Base-by-base conservation (phyloP, 2,888 invertebrate genomes). In the Mythimna albipuncta region DNA sequence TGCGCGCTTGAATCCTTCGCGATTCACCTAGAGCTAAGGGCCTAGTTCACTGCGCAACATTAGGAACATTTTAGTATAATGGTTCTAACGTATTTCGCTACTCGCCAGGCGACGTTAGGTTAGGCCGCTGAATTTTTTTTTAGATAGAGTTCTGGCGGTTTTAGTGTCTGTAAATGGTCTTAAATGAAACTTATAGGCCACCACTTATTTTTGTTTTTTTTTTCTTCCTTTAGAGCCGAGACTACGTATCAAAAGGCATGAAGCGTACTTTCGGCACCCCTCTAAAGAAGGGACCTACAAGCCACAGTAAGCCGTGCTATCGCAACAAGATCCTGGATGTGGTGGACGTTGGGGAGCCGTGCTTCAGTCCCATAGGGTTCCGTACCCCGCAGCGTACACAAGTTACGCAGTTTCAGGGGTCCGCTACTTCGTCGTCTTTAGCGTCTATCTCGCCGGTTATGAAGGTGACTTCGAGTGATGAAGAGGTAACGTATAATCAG, bases 241-340 rank as follows among this genome's bases (percentile, higher is more conserved):
- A 93, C 72, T 80, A 90, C 57, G 91, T 92, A 9, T 81, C 91
- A 1, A 93, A 93, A 82, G 96, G 94, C 1, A 94, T 96, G 93
- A 94, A 94, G 81, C 94, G 96, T 35, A 94, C 94, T 26, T 96
- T 96, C 73, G 96, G 92, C 2, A 95, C 96, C 0, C 96, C 96
- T 0, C 72, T 94, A 2, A 93, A 91, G 50, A 91, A 90, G 64
- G 86, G 86, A 0, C 69, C 83, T 0, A 67, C 87, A 2, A 77
- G 84, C 1, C 86, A 74, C 47, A 87, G 85, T 10, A 94, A 93
- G 70, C 89, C 91, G 0, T 91, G 91, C 64, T 94, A 91, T 69
- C 91, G 94, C 6, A 96, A 95, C 79, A 96, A 96, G 79, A 94
- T 95, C 52, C 85, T 96, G 2, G 94, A 96, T 71, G 91, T 93